phyloP scores from a whole-genome alignment of 2,797 vertebrate genomes.

The Geotrypetes seraphini region DNA sequence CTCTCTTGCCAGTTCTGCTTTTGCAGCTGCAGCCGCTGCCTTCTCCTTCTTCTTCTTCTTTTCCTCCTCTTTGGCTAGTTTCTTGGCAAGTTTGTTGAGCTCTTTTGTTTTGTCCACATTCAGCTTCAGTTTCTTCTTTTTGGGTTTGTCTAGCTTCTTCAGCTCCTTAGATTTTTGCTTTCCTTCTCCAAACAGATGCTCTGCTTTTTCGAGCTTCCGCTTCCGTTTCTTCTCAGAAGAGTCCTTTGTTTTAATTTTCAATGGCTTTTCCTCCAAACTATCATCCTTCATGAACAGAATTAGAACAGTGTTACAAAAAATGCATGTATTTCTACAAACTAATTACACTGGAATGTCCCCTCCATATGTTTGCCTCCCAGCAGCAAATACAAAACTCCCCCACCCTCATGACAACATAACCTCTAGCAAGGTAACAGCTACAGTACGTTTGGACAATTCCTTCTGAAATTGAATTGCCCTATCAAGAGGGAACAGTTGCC shows the following conservation, averaged over 20 bases:
- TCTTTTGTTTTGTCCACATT: slow-evolving; percentile 85
- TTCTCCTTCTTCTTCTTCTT: slow-evolving; percentile 91
- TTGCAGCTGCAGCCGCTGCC: slow-evolving; percentile 65
- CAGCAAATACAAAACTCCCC: too few relatives aligned
- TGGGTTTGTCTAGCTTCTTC: slow-evolving; percentile 84
- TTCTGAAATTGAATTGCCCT: too few relatives aligned
- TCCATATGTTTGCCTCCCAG: too few relatives aligned
- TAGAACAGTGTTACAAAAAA: background rate
- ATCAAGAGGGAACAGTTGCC: too few relatives aligned
- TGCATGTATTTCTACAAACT: background rate
- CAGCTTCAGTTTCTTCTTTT: slow-evolving; percentile 95
- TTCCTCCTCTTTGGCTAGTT: slow-evolving; percentile 93
- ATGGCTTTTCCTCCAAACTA: slow-evolving; percentile 79
- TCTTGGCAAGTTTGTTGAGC: slow-evolving; percentile 88
- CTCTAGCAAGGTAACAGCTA: too few relatives aligned
- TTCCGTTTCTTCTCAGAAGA: slow-evolving; percentile 86
- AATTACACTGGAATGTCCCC: too few relatives aligned
- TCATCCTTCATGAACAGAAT: slow-evolving; percentile 64
- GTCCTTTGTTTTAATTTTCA: slow-evolving; percentile 87
- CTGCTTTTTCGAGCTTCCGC: slow-evolving; percentile 83
- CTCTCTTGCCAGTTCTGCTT: slow-evolving; percentile 77
- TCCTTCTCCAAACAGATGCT: slow-evolving; percentile 74
- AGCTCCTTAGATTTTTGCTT: slow-evolving; percentile 84
- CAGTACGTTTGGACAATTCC: too few relatives aligned
- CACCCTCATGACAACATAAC: too few relatives aligned